Conservation (phyloP, 2,113 vertebrate genomes). For the Phalacrocorax pelagicus region DNA sequence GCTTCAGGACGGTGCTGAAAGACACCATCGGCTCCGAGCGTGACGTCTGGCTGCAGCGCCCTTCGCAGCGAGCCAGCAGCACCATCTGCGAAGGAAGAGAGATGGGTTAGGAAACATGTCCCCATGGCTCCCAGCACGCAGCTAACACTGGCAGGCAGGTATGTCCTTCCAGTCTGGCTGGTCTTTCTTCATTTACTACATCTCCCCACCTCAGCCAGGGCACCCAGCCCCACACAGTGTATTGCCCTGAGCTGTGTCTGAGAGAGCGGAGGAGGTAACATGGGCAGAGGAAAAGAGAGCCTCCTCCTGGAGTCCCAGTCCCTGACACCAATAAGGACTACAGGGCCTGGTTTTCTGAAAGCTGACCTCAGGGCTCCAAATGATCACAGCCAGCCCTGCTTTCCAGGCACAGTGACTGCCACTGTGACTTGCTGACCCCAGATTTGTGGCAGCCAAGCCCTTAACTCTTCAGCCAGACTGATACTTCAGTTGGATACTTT, state of each 20-base stretch:
- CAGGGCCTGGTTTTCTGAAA: not conserved
- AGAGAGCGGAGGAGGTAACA: accelerated
- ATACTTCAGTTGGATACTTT: not conserved
- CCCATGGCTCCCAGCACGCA: accelerated
- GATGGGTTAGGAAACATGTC: not conserved
- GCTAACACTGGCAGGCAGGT: not conserved
- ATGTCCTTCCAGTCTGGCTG: not conserved
- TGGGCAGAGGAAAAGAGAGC: not conserved
- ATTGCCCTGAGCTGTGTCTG: not conserved
- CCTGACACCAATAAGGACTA: not conserved
- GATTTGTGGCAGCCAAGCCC: not conserved
- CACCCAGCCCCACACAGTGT: not conserved
- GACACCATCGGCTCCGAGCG: constrained; percentile 94
- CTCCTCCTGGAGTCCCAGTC: not conserved
- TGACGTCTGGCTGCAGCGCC: constrained; percentile 90
- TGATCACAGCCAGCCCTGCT: not conserved
- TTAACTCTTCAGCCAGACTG: not conserved
- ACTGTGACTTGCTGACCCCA: not conserved
- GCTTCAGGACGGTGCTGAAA: constrained; percentile 93
- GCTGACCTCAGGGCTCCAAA: not conserved
- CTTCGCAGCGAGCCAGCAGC: constrained; percentile 92
- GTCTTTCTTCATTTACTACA: not conserved
- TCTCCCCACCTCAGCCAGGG: not conserved
- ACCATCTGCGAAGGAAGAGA: constrained; percentile 84
- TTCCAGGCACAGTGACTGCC: not conserved